Percentiles rank a stretch among this genome's conserved stretches.
These are phyloP conservation scores for Rhagophthalmus giganteus DNA, from an alignment of 2,888 invertebrate genomes.

Conservation along the genomic window DNA sequence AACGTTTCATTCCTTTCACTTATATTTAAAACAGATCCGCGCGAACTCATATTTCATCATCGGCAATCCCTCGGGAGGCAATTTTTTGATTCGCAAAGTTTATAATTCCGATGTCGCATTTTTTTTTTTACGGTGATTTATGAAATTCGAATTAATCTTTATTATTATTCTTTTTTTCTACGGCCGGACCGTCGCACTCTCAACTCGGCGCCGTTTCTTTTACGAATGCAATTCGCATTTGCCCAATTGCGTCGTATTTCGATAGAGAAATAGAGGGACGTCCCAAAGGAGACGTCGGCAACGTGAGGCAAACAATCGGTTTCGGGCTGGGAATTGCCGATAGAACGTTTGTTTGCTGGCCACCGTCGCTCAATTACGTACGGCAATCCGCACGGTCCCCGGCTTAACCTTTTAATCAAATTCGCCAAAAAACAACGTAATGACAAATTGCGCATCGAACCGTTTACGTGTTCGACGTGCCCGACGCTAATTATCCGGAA, in stretches of 20 bases:
- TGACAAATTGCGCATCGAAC: not conserved
- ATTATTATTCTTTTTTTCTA: too few relatives aligned
- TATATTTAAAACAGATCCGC: too few relatives aligned
- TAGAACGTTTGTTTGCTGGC: slow-evolving; percentile 20
- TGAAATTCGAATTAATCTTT: too few relatives aligned
- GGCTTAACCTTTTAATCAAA: slow-evolving; percentile 17
- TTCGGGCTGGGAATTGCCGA: slow-evolving; percentile 15
- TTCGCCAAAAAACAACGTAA: slow-evolving; percentile 1
- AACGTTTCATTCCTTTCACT: too few relatives aligned
- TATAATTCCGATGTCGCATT: too few relatives aligned
- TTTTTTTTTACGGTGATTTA: too few relatives aligned
- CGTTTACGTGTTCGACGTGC: not conserved
- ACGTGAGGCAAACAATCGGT: slow-evolving; percentile 11
- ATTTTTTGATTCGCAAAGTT: too few relatives aligned
- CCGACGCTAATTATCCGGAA: not conserved
- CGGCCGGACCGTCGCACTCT: too few relatives aligned
- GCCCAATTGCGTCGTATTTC: not conserved
- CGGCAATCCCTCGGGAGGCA: too few relatives aligned
- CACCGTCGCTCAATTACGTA: slow-evolving; percentile 23
- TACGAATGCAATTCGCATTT: not conserved
- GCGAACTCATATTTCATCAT: too few relatives aligned
- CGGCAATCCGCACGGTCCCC: slow-evolving; percentile 9
- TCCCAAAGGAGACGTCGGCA: slow-evolving; percentile 1
- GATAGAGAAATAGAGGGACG: not conserved
- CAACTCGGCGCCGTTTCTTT: not conserved